Conservation (phyloP, 2,797 vertebrate genomes). For the Heterohyrax brucei region DNA sequence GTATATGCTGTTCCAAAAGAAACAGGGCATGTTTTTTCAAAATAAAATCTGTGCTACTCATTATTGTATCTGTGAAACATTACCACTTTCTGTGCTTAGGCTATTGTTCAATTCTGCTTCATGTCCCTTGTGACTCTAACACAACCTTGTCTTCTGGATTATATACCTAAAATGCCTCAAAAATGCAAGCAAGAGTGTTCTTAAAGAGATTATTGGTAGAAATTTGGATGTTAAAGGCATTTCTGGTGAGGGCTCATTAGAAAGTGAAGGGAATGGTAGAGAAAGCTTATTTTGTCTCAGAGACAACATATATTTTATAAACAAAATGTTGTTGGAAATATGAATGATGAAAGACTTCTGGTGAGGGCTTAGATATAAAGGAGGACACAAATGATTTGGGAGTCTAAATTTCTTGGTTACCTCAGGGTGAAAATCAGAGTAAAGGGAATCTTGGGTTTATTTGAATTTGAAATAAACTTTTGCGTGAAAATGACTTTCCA, state of each 20-base stretch:
- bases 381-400: neutral
- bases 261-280: neutral
- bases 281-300: neutral
- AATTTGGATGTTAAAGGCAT: neutral
- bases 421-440: slow-evolving; percentile 27
- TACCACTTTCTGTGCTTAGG: neutral
- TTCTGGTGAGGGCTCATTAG: neutral
- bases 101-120: neutral
- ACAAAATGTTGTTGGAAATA: neutral
- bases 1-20: neutral
- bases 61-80: slow-evolving; percentile 6
- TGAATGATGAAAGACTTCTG: neutral
- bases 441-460: slow-evolving; percentile 9
- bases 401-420: slow-evolving; percentile 32
- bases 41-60: neutral
- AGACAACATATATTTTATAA: neutral
- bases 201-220: neutral
- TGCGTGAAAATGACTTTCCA: neutral
- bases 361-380: neutral
- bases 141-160: neutral
- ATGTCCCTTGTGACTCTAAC: neutral
- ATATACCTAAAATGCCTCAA: slow-evolving; percentile 31
- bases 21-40: neutral
- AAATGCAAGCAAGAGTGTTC: neutral
- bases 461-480: slow-evolving; percentile 65